A percentile compares a stretch with the other conserved stretches of the same genome.
Conservation (phyloP, 2,888 invertebrate species). For the Polymixis flavicincta region DNA sequence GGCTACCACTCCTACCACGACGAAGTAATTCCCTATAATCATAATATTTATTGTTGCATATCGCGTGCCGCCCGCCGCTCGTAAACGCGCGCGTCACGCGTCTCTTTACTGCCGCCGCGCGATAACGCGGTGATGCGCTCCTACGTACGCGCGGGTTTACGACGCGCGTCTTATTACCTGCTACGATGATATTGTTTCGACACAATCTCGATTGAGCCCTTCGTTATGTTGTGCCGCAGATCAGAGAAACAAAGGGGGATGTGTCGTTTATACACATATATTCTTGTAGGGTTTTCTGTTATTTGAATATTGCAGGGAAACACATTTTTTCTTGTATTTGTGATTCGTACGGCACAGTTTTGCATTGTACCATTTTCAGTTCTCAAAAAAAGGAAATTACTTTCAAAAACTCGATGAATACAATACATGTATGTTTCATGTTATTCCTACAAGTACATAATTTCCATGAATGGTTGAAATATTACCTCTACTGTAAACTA, state of each 20-base stretch:
- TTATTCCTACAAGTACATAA: neutral
- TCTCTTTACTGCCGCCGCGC: slow-evolving; percentile 29
- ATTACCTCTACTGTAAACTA: neutral
- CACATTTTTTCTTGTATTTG: neutral
- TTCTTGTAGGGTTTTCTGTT: neutral
- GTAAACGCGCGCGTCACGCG: slow-evolving; percentile 48
- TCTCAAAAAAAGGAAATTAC: neutral
- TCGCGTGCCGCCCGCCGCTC: slow-evolving; percentile 35
- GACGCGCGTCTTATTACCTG: slow-evolving; percentile 52
- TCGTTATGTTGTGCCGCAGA: slow-evolving; percentile 39
- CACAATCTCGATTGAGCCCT: slow-evolving; percentile 57
- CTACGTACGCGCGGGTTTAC: slow-evolving; percentile 42
- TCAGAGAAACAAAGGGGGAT: slow-evolving; percentile 6
- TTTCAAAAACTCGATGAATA: neutral
- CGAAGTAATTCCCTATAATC: slow-evolving; percentile 26
- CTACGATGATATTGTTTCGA: slow-evolving; percentile 53
- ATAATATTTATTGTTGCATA: slow-evolving; percentile 51
- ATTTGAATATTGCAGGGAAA: neutral
- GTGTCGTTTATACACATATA: slow-evolving; percentile 1
- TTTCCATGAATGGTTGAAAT: neutral
- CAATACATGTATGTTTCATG: neutral
- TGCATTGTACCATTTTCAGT: neutral
- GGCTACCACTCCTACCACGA: neutral
- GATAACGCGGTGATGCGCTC: slow-evolving; percentile 48
- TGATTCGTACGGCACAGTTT: neutral